Evolutionary conservation across 2,888 invertebrate species (phyloP), one percentile per base, ranked within the genome.

Genomic region (Ophraella communa): DNA sequence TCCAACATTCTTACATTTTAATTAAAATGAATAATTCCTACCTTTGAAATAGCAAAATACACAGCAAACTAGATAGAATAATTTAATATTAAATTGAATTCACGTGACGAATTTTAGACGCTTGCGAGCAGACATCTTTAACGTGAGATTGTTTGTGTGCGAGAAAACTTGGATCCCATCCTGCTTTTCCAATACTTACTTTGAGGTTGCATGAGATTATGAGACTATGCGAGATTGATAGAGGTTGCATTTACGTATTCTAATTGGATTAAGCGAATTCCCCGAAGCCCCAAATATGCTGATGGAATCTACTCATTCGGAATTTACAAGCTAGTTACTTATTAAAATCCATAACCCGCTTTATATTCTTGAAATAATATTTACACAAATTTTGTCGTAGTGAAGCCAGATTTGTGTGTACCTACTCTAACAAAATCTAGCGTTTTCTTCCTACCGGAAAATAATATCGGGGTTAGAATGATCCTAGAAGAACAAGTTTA

Each of bases 171-270:
- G 4, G 17, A 39, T 39, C n/a, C 39, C 14, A 39, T 39, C 39
- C 39, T 39, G 55, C 30, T 11, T 10, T 18, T 30, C 7, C 20
- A 57, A 33, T 47, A 57, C 30, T 57, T 21, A 57, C 57, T n/a
- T n/a, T 47, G n/a, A 11, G 21, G 45, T 27, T 47, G n/a, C 30
- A 10, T 10, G 47, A 21, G 21, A 57, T 57, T 47, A 45, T 45
- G 20, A 11, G 20, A 44, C 18, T 44, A 11, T 44, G 8, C 3
- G 45, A 45, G 11, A 11, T 21, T 45, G 21, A 45, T 45, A 21
- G 21, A 45, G 45, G 20, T 45, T 45, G 45, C 45, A 45, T 45
- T 45, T 45, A 21, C 21, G 21, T 20, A 45, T 45, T 20, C 20
- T 7, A 45, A 45, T 45, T 21, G 45, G 45, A 45, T 45, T 45